Percentiles rank a stretch among this genome's conserved stretches.
Conservation (phyloP, 2,797 vertebrate genomes). For the Rhincodon typus region DNA sequence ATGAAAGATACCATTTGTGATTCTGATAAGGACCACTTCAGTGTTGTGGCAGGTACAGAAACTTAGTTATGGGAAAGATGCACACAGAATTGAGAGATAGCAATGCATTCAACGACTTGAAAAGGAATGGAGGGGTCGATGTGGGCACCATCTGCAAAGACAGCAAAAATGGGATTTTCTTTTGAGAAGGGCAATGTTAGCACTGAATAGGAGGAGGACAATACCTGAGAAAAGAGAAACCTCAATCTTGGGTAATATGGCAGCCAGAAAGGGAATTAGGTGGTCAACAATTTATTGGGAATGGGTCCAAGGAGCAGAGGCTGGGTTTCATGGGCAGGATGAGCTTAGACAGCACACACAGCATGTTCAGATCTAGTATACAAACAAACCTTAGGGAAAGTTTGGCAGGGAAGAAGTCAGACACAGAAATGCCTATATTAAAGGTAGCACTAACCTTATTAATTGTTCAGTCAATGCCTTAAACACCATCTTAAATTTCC, state of each 20-base stretch:
- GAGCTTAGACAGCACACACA: too few relatives aligned
- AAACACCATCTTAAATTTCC: background rate
- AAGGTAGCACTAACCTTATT: background rate
- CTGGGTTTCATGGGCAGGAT: too few relatives aligned
- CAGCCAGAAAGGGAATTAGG: too few relatives aligned
- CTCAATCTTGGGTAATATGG: too few relatives aligned
- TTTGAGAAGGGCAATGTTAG: too few relatives aligned
- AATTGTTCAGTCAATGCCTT: background rate
- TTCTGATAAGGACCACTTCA: background rate
- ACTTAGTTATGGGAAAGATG: background rate
- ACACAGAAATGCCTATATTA: background rate
- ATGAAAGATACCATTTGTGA: background rate
- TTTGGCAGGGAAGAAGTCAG: background rate
- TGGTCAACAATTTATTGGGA: too few relatives aligned
- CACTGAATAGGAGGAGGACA: too few relatives aligned
- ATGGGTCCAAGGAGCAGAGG: too few relatives aligned
- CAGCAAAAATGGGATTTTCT: too few relatives aligned
- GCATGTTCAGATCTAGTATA: background rate
- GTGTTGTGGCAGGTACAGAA: background rate
- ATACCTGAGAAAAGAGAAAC: too few relatives aligned
- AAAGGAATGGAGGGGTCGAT: background rate
- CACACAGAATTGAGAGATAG: background rate
- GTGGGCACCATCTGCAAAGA: too few relatives aligned
- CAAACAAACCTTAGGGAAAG: background rate
- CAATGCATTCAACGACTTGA: background rate